These are phyloP conservation scores for Megaceryle torquata DNA, from an alignment of 2,113 vertebrate species.

Conservation along the genomic window DNA sequence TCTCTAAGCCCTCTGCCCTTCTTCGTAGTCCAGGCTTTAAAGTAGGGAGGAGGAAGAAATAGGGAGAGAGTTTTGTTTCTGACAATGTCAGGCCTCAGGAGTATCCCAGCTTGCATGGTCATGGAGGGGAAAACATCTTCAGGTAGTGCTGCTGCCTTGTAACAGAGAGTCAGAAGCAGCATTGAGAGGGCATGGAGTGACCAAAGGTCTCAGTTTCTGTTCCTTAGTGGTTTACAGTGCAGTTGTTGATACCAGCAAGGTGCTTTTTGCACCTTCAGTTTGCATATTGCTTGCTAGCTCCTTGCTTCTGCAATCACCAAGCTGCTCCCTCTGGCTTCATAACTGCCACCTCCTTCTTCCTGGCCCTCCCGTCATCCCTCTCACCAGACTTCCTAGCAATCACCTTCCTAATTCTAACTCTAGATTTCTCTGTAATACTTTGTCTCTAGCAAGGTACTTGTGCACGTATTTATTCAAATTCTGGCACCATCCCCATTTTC, in stretches of 20 bases:
- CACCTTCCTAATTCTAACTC: background rate
- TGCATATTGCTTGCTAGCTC: background rate
- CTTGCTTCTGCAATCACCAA: background rate
- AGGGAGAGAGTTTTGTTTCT: conserved; percentile 4
- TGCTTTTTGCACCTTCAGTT: background rate
- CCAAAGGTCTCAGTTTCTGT: background rate
- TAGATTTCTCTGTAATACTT: background rate
- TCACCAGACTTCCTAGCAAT: background rate
- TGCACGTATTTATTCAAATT: background rate
- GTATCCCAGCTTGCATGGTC: background rate
- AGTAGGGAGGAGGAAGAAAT: conserved; percentile 1
- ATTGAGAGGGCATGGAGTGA: background rate
- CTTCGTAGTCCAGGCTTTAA: background rate
- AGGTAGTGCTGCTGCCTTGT: background rate
- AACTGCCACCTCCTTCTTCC: background rate
- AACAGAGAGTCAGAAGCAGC: background rate
- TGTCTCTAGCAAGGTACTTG: background rate
- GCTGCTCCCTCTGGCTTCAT: fast-evolving
- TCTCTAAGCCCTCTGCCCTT: conserved; percentile 55
- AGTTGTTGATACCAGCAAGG: background rate
- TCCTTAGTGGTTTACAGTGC: background rate
- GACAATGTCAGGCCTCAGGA: background rate
- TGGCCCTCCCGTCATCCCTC: background rate
- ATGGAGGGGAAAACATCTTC: background rate
- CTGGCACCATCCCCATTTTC: background rate